Conservation (phyloP, 1,140 invertebrate species). For the Nylanderia fulva region DNA sequence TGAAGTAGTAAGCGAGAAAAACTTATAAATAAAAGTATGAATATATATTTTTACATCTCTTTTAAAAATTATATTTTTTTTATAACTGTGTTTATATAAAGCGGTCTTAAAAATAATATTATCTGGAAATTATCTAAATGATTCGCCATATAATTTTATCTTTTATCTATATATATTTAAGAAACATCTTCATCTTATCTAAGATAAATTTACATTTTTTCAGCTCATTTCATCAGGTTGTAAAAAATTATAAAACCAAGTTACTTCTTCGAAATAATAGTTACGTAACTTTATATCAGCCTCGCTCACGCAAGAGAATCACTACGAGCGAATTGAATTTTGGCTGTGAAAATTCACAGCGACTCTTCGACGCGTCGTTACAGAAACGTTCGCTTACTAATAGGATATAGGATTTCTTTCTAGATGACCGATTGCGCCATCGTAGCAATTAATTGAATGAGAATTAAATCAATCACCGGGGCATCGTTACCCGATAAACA, state of each 20-base stretch:
- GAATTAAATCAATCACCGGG: conserved; percentile 25
- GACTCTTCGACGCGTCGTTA: neutral
- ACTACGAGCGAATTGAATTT: conserved; percentile 20
- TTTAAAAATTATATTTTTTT: no score
- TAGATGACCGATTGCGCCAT: conserved; percentile 34
- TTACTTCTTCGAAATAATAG: neutral
- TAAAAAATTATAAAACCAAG: neutral
- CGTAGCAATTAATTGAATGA: conserved; percentile 50
- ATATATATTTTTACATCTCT: no score
- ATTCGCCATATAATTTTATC: no score
- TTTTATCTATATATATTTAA: no score
- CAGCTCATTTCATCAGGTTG: no score
- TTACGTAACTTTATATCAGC: conserved; percentile 7
- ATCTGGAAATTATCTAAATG: no score
- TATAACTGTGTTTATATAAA: no score
- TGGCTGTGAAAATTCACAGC: neutral
- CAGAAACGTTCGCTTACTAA: conserved; percentile 2
- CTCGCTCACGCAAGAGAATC: neutral
- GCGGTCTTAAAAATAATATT: no score
- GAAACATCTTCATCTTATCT: no score
- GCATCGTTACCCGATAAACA: neutral
- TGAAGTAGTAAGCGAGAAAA: no score
- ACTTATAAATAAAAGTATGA: no score
- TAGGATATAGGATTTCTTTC: conserved; percentile 52
- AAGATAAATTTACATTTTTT: no score